Percentiles rank a stretch among this genome's conserved stretches.
These are phyloP conservation scores for Piscicola geometra DNA, from an alignment of 2,888 invertebrate genomes.

Conservation along the genomic window DNA sequence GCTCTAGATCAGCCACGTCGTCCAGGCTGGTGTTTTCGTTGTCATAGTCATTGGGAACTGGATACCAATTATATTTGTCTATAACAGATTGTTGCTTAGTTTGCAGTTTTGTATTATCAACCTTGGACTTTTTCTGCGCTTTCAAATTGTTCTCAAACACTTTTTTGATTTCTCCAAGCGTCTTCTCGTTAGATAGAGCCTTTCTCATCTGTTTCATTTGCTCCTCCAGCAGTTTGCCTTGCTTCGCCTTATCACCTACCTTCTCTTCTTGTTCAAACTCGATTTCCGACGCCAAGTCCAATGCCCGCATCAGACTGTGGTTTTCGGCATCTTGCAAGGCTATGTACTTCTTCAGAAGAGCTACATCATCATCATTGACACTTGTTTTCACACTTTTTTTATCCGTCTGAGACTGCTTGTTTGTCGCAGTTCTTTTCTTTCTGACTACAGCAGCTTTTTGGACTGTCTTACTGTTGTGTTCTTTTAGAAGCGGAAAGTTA, in stretches of 20 bases:
- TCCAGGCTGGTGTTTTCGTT: no score
- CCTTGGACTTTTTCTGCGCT: not conserved
- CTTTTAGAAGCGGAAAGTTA: not conserved
- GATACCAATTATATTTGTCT: no score
- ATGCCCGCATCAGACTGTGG: conserved; percentile 41
- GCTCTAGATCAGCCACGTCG: not conserved
- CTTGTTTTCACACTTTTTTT: not conserved
- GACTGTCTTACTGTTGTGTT: not conserved
- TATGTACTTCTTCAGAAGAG: conserved; percentile 38
- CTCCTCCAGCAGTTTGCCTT: conserved; percentile 9
- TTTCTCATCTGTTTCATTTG: conserved; percentile 34
- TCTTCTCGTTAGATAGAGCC: conserved; percentile 27
- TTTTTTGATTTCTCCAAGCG: conserved; percentile 20
- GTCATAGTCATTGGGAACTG: no score
- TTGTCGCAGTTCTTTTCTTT: not conserved
- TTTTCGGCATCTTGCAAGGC: conserved; percentile 42
- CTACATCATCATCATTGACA: conserved; percentile 16
- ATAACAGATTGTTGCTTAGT: no score
- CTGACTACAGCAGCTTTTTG: not conserved
- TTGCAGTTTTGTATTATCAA: no score
- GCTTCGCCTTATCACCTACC: conserved; percentile 7
- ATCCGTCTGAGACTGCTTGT: not conserved
- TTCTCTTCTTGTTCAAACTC: conserved; percentile 35
- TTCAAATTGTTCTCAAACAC: not conserved
- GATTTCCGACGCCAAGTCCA: conserved; percentile 41